Conservation (phyloP, 2,113 vertebrate species). For the Laticauda laticaudata region DNA sequence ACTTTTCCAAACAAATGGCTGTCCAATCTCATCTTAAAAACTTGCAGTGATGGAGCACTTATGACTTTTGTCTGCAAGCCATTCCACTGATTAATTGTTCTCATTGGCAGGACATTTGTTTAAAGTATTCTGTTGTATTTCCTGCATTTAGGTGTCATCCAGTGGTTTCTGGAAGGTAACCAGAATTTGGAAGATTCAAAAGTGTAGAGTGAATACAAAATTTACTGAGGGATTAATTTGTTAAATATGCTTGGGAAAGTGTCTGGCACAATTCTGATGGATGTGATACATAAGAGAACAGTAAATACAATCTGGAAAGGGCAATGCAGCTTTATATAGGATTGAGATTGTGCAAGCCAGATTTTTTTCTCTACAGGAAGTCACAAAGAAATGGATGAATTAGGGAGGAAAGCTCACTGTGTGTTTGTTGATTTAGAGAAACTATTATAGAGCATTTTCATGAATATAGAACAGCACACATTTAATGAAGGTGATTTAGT, state of each 20-base stretch:
- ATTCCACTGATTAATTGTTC: not conserved
- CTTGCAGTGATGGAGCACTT: not conserved
- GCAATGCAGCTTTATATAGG: not conserved
- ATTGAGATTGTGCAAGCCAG: not conserved
- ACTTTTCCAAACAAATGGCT: not conserved
- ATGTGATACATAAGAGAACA: not conserved
- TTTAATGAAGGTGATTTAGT: not conserved
- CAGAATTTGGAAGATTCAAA: not conserved
- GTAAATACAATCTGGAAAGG: not conserved
- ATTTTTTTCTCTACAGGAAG: not conserved
- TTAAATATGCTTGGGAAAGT: not conserved
- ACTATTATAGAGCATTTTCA: not conserved
- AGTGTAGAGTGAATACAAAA: not conserved
- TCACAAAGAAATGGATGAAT: not conserved
- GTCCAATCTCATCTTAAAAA: not conserved
- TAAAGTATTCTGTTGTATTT: not conserved
- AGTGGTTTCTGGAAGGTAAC: not conserved
- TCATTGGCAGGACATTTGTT: not conserved
- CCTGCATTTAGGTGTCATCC: not conserved
- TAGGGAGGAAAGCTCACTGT: not conserved
- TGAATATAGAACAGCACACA: not conserved
- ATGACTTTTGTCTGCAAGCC: not conserved
- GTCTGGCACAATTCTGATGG: not conserved
- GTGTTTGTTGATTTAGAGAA: not conserved
- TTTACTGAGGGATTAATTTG: not conserved